Conservation (phyloP, 2,113 vertebrate genomes). For the Colaptes auratus region DNA sequence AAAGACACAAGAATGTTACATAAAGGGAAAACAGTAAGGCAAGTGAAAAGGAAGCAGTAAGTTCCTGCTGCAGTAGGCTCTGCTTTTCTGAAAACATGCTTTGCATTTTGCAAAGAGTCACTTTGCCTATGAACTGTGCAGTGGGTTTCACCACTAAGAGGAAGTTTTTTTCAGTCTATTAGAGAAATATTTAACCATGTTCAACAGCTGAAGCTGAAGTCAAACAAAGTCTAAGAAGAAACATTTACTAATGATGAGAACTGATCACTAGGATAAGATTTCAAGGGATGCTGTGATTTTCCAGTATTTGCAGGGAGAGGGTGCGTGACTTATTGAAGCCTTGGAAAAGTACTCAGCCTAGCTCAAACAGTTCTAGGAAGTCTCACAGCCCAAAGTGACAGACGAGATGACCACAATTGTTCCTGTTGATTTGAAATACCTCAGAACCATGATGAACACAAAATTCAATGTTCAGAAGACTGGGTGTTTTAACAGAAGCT, state of each 20-base stretch:
- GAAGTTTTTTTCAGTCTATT: not conserved
- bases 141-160: not conserved
- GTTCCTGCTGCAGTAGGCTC: conserved; percentile 31
- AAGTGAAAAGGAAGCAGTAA: conserved; percentile 37
- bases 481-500: not conserved
- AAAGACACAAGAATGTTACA: not conserved
- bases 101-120: conserved; percentile 24
- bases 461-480: not conserved
- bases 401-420: not conserved
- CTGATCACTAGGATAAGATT: not conserved
- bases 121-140: not conserved
- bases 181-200: not conserved
- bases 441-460: not conserved
- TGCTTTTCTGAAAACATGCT: conserved; percentile 37
- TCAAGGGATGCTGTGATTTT: not conserved
- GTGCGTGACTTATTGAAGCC: not conserved
- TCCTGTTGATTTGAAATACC: not conserved
- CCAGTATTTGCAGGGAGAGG: not conserved
- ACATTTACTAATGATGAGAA: not conserved
- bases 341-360: not conserved
- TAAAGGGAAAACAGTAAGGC: conserved; percentile 4
- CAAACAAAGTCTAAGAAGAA: not conserved
- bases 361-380: not conserved
- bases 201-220: not conserved
- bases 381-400: not conserved